These are phyloP conservation scores for Sphaeramia orbicularis DNA, from an alignment of 2,797 vertebrate species.

Conservation along the genomic window DNA sequence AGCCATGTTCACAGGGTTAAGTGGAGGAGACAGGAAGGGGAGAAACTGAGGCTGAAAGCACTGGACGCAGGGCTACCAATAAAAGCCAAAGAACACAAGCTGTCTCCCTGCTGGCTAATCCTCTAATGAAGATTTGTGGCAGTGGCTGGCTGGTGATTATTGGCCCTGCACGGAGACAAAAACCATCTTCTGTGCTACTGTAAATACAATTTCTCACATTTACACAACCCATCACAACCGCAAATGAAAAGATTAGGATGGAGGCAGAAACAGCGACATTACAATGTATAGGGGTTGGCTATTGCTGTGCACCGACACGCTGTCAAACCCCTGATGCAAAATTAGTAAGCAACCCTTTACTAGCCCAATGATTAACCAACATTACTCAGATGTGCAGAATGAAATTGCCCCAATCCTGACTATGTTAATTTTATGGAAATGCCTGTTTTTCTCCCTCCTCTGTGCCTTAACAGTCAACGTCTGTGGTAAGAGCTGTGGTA, in stretches of 20 bases:
- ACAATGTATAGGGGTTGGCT: background rate
- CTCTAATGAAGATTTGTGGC: constrained; percentile 86
- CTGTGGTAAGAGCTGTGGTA: constrained; percentile 35
- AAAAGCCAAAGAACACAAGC: constrained; percentile 76
- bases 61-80: constrained; percentile 51
- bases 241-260: constrained; percentile 58
- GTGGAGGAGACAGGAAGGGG: constrained; percentile 53
- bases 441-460: constrained; percentile 53
- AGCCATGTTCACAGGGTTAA: constrained; percentile 48
- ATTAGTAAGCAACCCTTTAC: constrained; percentile 49
- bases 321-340: constrained; percentile 40
- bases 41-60: constrained; percentile 44
- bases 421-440: constrained; percentile 81
- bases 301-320: constrained; percentile 24
- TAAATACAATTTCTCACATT: constrained; percentile 76
- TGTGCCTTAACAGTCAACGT: constrained; percentile 55
- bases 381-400: constrained; percentile 63
- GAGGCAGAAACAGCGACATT: constrained; percentile 20
- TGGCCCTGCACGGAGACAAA: constrained; percentile 69
- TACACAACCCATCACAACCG: constrained; percentile 61
- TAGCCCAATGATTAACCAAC: constrained; percentile 54
- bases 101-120: constrained; percentile 81
- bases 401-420: constrained; percentile 41
- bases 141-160: constrained; percentile 81
- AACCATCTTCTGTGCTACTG: constrained; percentile 63